Evolutionary conservation across 2,888 invertebrate genomes (phyloP), one percentile per base, ranked within the genome.

Genomic region (Geophilus truncorum): DNA sequence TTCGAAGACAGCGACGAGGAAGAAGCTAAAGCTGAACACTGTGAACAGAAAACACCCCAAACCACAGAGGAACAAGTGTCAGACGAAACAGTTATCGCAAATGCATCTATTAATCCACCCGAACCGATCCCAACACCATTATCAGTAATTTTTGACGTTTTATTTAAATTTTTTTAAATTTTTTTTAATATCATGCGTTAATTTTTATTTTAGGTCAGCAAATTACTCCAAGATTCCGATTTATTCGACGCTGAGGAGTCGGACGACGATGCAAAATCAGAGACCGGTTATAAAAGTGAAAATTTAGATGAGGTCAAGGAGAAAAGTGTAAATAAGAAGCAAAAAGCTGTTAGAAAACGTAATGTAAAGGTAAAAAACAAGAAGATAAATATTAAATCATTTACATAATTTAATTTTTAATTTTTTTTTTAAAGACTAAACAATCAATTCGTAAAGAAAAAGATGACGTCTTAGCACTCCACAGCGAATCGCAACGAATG

Each of bases 401-500:
- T 15, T 4, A 70, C 12, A 18, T 10, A 1, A 12, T 4, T 25
- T 7, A 70, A 15, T 28, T 25, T 9, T 70, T 3, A 21, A 51
- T 51, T 12, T 28, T 28, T 25, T 45, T 40, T 78, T 15, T 18
- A 6, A 12, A 78, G 78, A 78, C 78, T 4, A 34, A 23, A 23
- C 12, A 40, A 7, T 25, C 45, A n/a, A 45, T 78, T 45, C 78
- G 78, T 6, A 78, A 78, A 28, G 45, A 92, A 34, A 89, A 91
- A 84, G 90, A 92, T 84, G 92, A 92, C 81, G 91, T 92, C 89
- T 91, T 91, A 84, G 90, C 92, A 84, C 93, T 96, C 82, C 92
- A 92, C 85, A 94, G 94, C 86, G 95, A 94, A 87, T 93, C 93
- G 0, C 95, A 96, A 86, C 89, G 95, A 80, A 90, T 94, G 88